Evolutionary conservation across 2,113 vertebrate species (phyloP).

Genomic region (Conger conger): DNA sequence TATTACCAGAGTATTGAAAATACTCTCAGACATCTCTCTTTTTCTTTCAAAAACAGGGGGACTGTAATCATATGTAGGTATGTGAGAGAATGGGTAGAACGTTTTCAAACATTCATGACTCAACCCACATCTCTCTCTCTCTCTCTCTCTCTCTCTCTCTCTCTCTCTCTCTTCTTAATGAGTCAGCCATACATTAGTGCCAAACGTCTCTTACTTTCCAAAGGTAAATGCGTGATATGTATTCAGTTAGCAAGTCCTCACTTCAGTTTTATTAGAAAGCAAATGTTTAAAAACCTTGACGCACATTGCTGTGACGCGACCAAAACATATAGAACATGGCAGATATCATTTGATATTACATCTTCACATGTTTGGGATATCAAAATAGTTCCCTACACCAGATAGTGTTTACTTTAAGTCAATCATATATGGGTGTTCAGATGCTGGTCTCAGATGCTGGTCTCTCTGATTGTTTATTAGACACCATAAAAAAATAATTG

Average conservation of each 20-base stretch:
- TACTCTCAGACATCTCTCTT: too few species aligned
- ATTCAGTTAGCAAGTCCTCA: neutral
- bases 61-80: too few species aligned
- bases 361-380: neutral
- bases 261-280: conserved; percentile 11
- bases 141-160: too few species aligned
- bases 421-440: neutral
- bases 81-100: too few species aligned
- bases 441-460: neutral
- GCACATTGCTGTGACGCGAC: neutral
- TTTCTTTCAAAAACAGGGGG: too few species aligned
- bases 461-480: neutral
- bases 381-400: neutral
- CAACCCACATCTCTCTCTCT: too few species aligned
- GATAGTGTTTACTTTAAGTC: neutral
- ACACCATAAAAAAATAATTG: neutral
- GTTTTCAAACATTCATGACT: too few species aligned
- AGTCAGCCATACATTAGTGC: too few species aligned
- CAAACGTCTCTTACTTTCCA: neutral
- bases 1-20: neutral
- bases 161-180: too few species aligned
- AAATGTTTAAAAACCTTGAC: conserved; percentile 20
- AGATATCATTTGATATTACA: neutral
- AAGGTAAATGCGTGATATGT: conserved; percentile 1
- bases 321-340: neutral